phyloP scores from a whole-genome alignment of 2,797 vertebrate species.

The Synanceia verrucosa region DNA sequence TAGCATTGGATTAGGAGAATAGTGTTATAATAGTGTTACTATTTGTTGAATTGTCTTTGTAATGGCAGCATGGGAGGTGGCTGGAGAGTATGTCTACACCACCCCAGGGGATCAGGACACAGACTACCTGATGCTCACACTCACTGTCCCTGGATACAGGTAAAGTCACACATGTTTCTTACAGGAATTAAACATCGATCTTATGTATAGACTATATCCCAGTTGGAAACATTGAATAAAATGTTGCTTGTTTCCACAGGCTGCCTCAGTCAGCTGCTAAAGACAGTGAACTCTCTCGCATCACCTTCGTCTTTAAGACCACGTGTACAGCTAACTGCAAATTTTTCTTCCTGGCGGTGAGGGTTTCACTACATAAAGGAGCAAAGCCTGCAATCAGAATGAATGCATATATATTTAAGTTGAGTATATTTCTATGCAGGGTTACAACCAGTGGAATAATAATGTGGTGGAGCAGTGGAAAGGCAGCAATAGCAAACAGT shows the following conservation, averaged over 20 bases:
- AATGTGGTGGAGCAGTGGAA: constrained; percentile 89
- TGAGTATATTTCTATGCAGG: constrained; percentile 73
- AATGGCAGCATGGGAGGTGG: constrained; percentile 93
- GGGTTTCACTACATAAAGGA: constrained; percentile 18
- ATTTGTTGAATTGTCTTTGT: not conserved
- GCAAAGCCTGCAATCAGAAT: not conserved
- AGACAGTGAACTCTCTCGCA: constrained; percentile 85
- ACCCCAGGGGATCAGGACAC: constrained; percentile 88
- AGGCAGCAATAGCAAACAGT: constrained; percentile 88
- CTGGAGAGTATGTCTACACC: constrained; percentile 93
- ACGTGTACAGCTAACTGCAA: constrained; percentile 87
- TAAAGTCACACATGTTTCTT: constrained; percentile 58
- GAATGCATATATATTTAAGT: not conserved
- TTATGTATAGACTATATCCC: not conserved
- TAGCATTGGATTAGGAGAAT: not conserved
- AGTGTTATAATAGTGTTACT: too few relatives aligned
- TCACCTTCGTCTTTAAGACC: constrained; percentile 95
- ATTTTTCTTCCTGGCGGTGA: constrained; percentile 91
- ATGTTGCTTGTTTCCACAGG: constrained; percentile 70
- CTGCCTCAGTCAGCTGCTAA: constrained; percentile 77
- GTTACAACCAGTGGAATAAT: constrained; percentile 85
- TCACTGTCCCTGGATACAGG: constrained; percentile 92
- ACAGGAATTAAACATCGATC: not conserved
- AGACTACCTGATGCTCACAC: constrained; percentile 89
- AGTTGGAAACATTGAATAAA: not conserved